Evolutionary conservation across 2,888 invertebrate genomes (phyloP).

Genomic region (Meiosimyza decipiens): DNA sequence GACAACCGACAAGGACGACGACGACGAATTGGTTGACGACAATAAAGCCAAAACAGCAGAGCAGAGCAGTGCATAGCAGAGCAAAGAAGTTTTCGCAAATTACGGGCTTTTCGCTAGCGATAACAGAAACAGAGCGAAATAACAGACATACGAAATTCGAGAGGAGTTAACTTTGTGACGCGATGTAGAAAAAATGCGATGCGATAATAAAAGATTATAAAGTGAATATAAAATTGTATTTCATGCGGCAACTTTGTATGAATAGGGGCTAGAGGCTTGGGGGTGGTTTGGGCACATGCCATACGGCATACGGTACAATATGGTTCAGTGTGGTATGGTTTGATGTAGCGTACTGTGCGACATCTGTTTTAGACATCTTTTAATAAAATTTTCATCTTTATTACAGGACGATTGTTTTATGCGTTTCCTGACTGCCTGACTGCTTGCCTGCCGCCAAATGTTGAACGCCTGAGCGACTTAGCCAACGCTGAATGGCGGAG

Average conservation of each 20-base stretch:
- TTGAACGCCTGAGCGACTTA: not conserved
- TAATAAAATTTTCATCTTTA: conserved; percentile 69
- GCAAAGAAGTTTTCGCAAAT: conserved; percentile 52
- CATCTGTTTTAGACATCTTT: conserved; percentile 69
- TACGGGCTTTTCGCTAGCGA: conserved; percentile 55
- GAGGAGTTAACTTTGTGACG: conserved; percentile 59
- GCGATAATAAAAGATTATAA: conserved; percentile 66
- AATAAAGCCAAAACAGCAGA: not conserved
- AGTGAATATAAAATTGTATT: conserved; percentile 50
- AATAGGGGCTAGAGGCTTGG: conserved; percentile 11
- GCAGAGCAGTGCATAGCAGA: conserved; percentile 15
- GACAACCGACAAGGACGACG: conserved; percentile 7
- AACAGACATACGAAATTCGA: conserved; percentile 54
- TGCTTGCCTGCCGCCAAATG: not conserved
- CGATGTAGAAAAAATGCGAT: conserved; percentile 67
- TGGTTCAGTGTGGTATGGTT: conserved; percentile 29
- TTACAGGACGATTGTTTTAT: conserved; percentile 68
- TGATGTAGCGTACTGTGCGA: conserved; percentile 50
- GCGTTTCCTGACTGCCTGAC: conserved; percentile 44
- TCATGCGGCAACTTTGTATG: conserved; percentile 47
- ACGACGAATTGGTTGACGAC: not conserved
- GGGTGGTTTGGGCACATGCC: conserved; percentile 18
- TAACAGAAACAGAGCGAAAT: conserved; percentile 51
- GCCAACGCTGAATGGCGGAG: conserved; percentile 6
- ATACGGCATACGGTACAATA: conserved; percentile 20